Percentiles rank a stretch among this genome's conserved stretches.
phyloP scores from a whole-genome alignment of 2,113 vertebrate species.

The Psophia crepitans region DNA sequence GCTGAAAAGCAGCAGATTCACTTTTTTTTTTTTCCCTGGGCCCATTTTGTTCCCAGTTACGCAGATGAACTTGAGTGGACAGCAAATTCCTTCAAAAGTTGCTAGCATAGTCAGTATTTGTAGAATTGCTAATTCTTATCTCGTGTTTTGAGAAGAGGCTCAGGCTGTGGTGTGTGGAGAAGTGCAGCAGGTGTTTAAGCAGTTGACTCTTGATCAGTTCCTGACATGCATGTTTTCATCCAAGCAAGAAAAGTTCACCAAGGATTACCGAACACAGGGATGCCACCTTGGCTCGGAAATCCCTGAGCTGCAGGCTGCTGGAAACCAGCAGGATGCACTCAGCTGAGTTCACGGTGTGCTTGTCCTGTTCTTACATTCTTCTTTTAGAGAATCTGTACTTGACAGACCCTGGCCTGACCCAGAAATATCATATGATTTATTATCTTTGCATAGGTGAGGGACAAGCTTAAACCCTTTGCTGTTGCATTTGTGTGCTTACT shows the following conservation, averaged over 20 bases:
- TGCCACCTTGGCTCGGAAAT: background rate
- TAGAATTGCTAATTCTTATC: background rate
- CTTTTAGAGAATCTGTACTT: background rate
- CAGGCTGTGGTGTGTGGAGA: background rate
- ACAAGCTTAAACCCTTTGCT: background rate
- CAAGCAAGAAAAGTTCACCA: accelerated
- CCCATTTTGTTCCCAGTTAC: background rate
- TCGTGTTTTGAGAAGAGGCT: background rate
- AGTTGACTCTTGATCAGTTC: background rate
- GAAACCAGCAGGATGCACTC: background rate
- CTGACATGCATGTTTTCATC: background rate
- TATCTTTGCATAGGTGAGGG: background rate
- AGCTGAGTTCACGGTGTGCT: background rate
- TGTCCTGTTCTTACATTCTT: background rate
- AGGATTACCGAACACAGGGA: background rate
- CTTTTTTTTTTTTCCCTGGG: background rate
- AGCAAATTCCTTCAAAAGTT: background rate
- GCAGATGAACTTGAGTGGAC: background rate
- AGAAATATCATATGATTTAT: background rate
- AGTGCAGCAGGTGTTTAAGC: background rate
- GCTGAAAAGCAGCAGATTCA: background rate
- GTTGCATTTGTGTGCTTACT: background rate
- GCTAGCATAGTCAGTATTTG: background rate
- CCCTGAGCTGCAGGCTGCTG: background rate
- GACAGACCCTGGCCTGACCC: background rate